Base-by-base conservation (phyloP, 2,797 vertebrate genomes). In the Crypturellus tataupa region DNA sequence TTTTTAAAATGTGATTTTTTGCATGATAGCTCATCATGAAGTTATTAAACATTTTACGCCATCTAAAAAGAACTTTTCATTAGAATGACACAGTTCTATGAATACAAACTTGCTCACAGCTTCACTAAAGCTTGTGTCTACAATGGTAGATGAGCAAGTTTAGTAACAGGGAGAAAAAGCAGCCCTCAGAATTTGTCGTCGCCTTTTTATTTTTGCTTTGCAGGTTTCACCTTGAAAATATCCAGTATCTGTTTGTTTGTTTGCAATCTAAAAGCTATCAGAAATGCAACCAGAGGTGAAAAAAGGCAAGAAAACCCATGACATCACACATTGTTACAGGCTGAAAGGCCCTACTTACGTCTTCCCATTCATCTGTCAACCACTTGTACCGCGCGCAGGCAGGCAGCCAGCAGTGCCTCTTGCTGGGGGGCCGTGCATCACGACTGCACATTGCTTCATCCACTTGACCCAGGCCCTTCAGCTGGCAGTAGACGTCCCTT, bases 401-500 rank as follows among this genome's bases (percentile, higher is more conserved):
- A 18, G 96, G 93, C 63, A 81, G 92, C 71, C 94, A 97, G 89
- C 99, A 99, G 0, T 89, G 96, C 89, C 96, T 97, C 19, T 94
- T 46, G 31, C 35, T 39, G 6, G 91, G 5, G 0, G 98, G 99
- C 8, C 95, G 98, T 6, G 60, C 78, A 24, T 15, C 91, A 3
- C 2, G 63, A 14, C 97, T 72, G 29, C 99, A 99, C 63, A 97
- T 82, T 6, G 96, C 96, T 46, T 98, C 98, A 15, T 93, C 73
- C 79, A 99, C 98, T 18, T 33, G 97, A 12, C 98, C 98, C 4
- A 91, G 39, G 27, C 98, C 98, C 95, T 98, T 98, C 20, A 98
- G 95, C 77, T 98, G 97, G 87, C 99, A 99, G 97, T 97, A 99
- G 68, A 99, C 75, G 1, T 98, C 98, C 56, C 99, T 98, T 18